Evolutionary conservation across 2,888 invertebrate species (phyloP), one percentile per base, ranked within the genome.

Genomic region (Himalopsyche japonica): DNA sequence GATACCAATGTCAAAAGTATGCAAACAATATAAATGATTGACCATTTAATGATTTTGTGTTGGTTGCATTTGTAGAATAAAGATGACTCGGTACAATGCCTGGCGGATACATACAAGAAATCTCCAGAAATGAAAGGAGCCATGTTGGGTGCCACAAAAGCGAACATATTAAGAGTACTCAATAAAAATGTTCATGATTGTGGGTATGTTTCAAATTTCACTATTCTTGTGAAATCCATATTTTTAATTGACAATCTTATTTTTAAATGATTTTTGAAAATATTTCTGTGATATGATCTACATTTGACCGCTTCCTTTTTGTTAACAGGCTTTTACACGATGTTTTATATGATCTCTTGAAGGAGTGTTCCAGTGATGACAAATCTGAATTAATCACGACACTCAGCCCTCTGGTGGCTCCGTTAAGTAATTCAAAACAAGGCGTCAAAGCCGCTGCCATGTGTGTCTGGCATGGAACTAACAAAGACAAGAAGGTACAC

Each of bases 381-480:
- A 92, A 94, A 76, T 91, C 92, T 34, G 98, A 98, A 89, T 92
- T 98, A 87, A 95, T 98, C 70, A 93, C 95, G 24, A 93, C 94
- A 0, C 91, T 97, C 81, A 93, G 95, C 78, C 93, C 96, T 0
- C 92, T 95, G 82, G 92, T 97, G 80, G 93, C 94, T 20, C 92
- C 93, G 1, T 90, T 94, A 86, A 91, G 93, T 77, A 96, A 96
- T 89, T 97, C 97, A 0, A 94, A 95, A 89, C 96, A 96, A 85
- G 98, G 99, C 0, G 94, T 95, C 4, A 94, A 95, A 87, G 95
- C 96, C 0, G 97, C 96, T 1, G 95, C 96, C 91, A 92, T 95
- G 80, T 97, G 97, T 89, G 94, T 99, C 83, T 98, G 98, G 96
- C 94, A 96, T 89, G 97, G 98, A 7, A 94, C 95, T 18, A 95